Conservation (phyloP, 2,113 vertebrate species). For the Brachypodius melanocephalos region DNA sequence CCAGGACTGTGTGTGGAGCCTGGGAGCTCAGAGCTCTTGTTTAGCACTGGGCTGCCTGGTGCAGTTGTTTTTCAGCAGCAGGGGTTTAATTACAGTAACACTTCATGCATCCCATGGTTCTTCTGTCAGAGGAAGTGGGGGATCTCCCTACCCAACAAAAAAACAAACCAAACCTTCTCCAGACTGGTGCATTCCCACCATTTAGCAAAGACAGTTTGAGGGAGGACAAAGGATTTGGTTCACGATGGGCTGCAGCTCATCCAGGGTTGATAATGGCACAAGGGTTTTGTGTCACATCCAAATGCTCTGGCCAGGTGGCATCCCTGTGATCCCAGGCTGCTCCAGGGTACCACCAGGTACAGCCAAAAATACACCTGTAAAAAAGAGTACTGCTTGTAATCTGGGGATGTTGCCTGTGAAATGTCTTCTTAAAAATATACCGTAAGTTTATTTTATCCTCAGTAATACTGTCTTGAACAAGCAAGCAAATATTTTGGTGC, state of each 20-base stretch:
- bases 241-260: background rate
- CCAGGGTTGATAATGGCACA: background rate
- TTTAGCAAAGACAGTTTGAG: background rate
- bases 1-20: background rate
- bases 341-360: background rate
- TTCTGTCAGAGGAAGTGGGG: background rate
- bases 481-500: background rate
- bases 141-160: background rate
- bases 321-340: background rate
- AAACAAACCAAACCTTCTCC: background rate
- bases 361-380: background rate
- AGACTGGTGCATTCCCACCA: accelerated
- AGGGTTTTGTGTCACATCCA: background rate
- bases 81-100: background rate
- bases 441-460: background rate
- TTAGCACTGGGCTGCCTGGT: background rate
- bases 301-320: accelerated
- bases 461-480: background rate
- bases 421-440: background rate
- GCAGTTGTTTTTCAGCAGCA: background rate
- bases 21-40: background rate
- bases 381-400: background rate
- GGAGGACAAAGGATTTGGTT: background rate
- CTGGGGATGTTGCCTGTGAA: background rate
- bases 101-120: background rate